These are phyloP conservation scores for Bombus balteatus DNA, from an alignment of 1,140 invertebrate genomes.

Conservation along the genomic window DNA sequence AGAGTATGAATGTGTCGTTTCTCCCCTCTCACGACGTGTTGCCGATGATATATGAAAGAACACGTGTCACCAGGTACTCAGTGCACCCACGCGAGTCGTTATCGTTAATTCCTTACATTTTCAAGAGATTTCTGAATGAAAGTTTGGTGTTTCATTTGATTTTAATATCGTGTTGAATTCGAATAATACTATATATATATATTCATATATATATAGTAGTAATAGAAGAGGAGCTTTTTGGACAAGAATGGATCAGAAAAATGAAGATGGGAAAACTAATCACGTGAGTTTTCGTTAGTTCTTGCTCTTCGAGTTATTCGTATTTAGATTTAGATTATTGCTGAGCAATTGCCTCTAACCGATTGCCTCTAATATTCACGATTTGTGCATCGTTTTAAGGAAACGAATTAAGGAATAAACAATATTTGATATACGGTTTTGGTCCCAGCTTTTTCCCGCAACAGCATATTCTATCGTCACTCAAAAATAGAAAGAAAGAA, in stretches of 20 bases:
- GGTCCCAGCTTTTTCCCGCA: too few relatives aligned
- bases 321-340: too few relatives aligned
- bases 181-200: background rate
- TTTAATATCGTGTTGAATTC: background rate
- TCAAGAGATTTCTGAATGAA: background rate
- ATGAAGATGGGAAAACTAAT: background rate
- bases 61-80: constrained; percentile 28
- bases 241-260: background rate
- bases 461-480: too few relatives aligned
- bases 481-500: too few relatives aligned
- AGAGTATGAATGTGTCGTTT: constrained; percentile 32
- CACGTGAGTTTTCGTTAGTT: background rate
- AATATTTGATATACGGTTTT: too few relatives aligned
- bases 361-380: too few relatives aligned
- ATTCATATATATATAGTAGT: too few relatives aligned
- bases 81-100: background rate
- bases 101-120: background rate
- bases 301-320: too few relatives aligned
- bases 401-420: too few relatives aligned
- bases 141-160: background rate
- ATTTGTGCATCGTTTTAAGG: too few relatives aligned
- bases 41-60: constrained; percentile 38
- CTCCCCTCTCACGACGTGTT: constrained; percentile 18
- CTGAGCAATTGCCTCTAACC: too few relatives aligned
- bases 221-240: background rate